phyloP scores from a whole-genome alignment of 2,797 vertebrate genomes.

The Leucoraja ocellata region DNA sequence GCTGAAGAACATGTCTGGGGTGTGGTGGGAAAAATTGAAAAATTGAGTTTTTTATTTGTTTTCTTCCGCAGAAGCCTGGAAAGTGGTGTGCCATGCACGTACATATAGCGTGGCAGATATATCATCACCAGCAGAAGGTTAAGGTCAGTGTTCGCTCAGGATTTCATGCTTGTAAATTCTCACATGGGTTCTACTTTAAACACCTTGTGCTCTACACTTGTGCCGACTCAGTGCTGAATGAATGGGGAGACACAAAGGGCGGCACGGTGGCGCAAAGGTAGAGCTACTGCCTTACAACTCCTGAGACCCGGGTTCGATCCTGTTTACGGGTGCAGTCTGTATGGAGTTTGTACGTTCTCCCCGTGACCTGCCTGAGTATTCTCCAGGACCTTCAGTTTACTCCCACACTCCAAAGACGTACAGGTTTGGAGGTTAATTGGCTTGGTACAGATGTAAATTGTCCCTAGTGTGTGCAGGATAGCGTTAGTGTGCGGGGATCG shows the following conservation, averaged over 20 bases:
- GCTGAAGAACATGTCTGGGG: neutral
- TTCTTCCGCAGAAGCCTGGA: slow-evolving; percentile 80
- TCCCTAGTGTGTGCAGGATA: too few relatives aligned
- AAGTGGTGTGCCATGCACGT: slow-evolving; percentile 99
- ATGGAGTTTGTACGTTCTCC: too few relatives aligned
- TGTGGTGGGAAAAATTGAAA: neutral
- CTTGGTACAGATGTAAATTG: too few relatives aligned
- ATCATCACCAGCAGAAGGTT: slow-evolving; percentile 97
- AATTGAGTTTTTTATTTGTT: neutral
- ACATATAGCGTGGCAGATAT: slow-evolving; percentile 97
- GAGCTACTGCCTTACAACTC: too few relatives aligned
- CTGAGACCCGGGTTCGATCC: too few relatives aligned
- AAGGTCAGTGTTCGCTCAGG: slow-evolving; percentile 71
- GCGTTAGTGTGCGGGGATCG: too few relatives aligned
- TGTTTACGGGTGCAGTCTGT: too few relatives aligned
- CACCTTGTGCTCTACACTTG: neutral
- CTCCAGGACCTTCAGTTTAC: too few relatives aligned
- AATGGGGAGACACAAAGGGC: neutral
- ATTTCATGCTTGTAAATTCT: neutral
- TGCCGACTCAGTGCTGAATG: neutral
- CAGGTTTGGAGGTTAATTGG: too few relatives aligned
- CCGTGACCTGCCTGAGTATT: too few relatives aligned
- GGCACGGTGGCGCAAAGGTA: too few relatives aligned
- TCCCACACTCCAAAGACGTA: too few relatives aligned
- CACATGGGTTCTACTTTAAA: neutral